phyloP scores from a whole-genome alignment of 2,797 vertebrate species.

The Rhyacichthys aspro region DNA sequence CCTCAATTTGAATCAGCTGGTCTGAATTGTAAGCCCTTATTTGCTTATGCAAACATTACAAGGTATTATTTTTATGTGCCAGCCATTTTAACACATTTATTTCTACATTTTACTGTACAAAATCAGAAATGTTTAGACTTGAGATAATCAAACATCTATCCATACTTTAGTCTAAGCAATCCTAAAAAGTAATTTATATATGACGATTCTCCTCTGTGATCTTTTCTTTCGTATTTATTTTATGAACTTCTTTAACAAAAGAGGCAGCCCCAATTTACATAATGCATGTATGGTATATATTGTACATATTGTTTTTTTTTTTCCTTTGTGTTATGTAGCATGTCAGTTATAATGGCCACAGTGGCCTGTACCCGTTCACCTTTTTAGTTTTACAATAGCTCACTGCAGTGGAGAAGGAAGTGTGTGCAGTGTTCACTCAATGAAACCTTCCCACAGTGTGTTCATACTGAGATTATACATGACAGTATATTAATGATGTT shows the following conservation, averaged over 20 bases:
- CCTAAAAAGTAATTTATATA: slow-evolving; percentile 45
- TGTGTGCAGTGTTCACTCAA: slow-evolving; percentile 23
- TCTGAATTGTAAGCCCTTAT: slow-evolving; percentile 60
- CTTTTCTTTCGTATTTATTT: slow-evolving; percentile 84
- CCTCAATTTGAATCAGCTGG: slow-evolving; percentile 72
- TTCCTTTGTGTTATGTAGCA: slow-evolving; percentile 67
- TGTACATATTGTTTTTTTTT: slow-evolving; percentile 84
- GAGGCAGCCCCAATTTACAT: slow-evolving; percentile 72
- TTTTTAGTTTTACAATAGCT: slow-evolving; percentile 54
- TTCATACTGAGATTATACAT: slow-evolving; percentile 36
- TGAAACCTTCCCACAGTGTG: slow-evolving; percentile 24
- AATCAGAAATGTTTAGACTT: background rate
- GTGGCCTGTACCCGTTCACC: slow-evolving; percentile 58
- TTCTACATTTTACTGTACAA: too few relatives aligned
- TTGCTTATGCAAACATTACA: slow-evolving; percentile 56
- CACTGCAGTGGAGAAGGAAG: slow-evolving; percentile 40
- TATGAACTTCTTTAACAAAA: slow-evolving; percentile 76
- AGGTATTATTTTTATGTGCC: slow-evolving; percentile 10
- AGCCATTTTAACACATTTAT: slow-evolving; percentile 3
- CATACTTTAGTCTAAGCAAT: background rate
- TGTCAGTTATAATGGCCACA: slow-evolving; percentile 59
- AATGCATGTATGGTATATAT: slow-evolving; percentile 89
- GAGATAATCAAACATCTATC: slow-evolving; percentile 10
- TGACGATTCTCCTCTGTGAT: slow-evolving; percentile 73
- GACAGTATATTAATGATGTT: slow-evolving; percentile 24